Evolutionary conservation across 1,140 invertebrate species (phyloP).

Genomic region (Phymastichus coffea): DNA sequence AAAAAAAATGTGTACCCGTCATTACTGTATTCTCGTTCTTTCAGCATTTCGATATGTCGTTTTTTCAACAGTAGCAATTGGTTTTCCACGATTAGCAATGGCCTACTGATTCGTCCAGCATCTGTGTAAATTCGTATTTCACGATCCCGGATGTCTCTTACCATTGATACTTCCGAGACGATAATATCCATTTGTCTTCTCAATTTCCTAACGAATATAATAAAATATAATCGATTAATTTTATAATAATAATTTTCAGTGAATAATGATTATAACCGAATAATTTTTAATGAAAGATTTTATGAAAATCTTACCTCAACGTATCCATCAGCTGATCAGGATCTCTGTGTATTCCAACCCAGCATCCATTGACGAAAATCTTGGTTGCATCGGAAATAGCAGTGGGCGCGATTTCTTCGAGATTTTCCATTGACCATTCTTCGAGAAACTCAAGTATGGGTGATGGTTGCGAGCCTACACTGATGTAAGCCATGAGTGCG

Average conservation of each 20-base stretch:
- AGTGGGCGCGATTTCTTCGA: slow-evolving; percentile 38
- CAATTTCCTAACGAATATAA: slow-evolving; percentile 29
- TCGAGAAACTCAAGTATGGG: slow-evolving; percentile 42
- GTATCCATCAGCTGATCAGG: slow-evolving; percentile 39
- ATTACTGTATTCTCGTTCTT: slow-evolving; percentile 30
- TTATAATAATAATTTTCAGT: not conserved
- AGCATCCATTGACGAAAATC: slow-evolving; percentile 42
- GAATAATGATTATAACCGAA: not conserved
- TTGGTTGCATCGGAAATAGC: slow-evolving; percentile 36
- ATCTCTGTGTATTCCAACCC: slow-evolving; percentile 41
- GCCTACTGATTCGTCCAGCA: slow-evolving; percentile 40
- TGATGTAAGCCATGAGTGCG: slow-evolving; percentile 42
- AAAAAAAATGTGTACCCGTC: no score
- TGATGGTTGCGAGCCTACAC: slow-evolving; percentile 37
- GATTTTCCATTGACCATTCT: slow-evolving; percentile 42
- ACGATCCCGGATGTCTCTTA: slow-evolving; percentile 38
- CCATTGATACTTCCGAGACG: slow-evolving; percentile 40
- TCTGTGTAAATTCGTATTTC: slow-evolving; percentile 42
- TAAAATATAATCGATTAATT: not conserved
- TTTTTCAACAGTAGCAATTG: slow-evolving; percentile 36
- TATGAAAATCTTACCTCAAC: slow-evolving; percentile 11
- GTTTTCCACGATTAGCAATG: slow-evolving; percentile 37
- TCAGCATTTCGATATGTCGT: slow-evolving; percentile 33
- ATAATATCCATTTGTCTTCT: slow-evolving; percentile 41
- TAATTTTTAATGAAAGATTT: no score